Evolutionary conservation across 2,113 vertebrate genomes (phyloP).

Genomic region (Aegithalos caudatus): DNA sequence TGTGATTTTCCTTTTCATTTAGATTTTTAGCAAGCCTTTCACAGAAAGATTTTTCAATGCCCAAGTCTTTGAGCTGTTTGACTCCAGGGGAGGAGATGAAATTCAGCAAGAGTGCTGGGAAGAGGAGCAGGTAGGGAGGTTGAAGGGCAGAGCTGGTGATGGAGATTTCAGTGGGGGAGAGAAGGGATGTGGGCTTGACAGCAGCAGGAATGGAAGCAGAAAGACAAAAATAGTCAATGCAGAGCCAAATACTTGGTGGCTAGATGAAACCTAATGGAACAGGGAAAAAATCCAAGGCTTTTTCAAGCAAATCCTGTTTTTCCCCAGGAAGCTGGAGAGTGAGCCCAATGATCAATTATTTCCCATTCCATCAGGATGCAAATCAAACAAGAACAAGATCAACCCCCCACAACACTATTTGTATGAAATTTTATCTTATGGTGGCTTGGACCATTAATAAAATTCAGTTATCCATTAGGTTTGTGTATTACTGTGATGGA

Average conservation of each 20-base stretch:
- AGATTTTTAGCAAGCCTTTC: neutral
- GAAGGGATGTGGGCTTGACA: neutral
- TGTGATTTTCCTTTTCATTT: neutral
- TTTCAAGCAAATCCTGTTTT: neutral
- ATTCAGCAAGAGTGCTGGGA: neutral
- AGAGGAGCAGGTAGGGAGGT: neutral
- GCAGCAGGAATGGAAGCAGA: neutral
- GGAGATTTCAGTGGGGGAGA: neutral
- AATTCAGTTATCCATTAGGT: neutral
- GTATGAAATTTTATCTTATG: neutral
- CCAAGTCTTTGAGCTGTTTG: neutral
- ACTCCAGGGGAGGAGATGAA: neutral
- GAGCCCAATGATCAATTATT: neutral
- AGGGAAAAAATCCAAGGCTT: neutral
- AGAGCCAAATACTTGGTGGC: neutral
- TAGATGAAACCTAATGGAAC: neutral
- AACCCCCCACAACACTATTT: neutral
- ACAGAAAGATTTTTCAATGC: neutral
- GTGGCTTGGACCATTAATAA: neutral
- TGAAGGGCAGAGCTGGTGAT: neutral
- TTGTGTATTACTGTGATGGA: neutral
- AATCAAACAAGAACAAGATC: neutral
- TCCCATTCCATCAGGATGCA: neutral
- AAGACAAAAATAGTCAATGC: neutral
- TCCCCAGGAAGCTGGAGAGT: neutral